Evolutionary conservation across 2,888 invertebrate genomes (phyloP).

Genomic region (Deilephila elpenor): DNA sequence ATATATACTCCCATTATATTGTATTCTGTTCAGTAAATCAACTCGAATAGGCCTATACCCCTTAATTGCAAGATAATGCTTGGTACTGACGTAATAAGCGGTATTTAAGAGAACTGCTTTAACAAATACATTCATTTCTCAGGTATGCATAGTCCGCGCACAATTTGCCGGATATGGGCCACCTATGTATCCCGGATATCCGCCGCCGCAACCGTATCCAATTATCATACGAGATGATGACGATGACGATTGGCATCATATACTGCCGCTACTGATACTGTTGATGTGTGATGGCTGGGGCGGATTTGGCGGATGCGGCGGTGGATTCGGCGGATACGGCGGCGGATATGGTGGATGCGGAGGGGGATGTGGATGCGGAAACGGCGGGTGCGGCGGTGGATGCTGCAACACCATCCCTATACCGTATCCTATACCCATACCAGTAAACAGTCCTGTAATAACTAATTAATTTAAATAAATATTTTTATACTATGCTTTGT

Average conservation of each 20-base stretch:
- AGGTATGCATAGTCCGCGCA: constrained; percentile 56
- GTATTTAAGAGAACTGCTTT: constrained; percentile 27
- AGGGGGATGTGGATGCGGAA: constrained; percentile 33
- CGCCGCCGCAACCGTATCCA: constrained; percentile 50
- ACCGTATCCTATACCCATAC: constrained; percentile 32
- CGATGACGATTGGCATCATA: constrained; percentile 50
- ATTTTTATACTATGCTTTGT: neutral
- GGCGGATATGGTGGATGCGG: constrained; percentile 34
- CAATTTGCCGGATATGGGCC: constrained; percentile 49
- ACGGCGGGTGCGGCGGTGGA: constrained; percentile 31
- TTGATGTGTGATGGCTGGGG: constrained; percentile 52
- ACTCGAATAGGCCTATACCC: neutral
- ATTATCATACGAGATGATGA: constrained; percentile 56
- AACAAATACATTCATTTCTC: constrained; percentile 34
- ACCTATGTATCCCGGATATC: constrained; percentile 46
- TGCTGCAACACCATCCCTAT: constrained; percentile 31
- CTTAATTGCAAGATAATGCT: neutral
- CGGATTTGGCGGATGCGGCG: constrained; percentile 36
- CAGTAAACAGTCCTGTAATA: constrained; percentile 30
- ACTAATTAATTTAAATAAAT: neutral
- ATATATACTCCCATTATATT: no score
- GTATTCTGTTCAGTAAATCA: neutral
- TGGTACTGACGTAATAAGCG: constrained; percentile 2
- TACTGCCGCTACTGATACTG: constrained; percentile 61
- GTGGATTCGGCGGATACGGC: constrained; percentile 34